Evolutionary conservation across 2,797 vertebrate genomes (phyloP).

Genomic region (Masticophis lateralis): DNA sequence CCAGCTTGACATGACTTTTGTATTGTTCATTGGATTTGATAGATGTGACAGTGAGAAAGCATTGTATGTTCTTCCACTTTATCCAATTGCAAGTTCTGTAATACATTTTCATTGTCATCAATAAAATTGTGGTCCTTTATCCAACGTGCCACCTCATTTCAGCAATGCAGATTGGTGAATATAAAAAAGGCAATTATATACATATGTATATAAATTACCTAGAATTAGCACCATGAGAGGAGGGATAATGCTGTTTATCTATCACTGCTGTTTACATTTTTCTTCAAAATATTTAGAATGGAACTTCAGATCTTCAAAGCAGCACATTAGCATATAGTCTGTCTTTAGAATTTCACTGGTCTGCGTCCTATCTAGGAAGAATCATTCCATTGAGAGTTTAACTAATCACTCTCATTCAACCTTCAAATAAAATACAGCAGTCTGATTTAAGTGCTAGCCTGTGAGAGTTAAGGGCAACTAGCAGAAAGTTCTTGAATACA

Average conservation of each 20-base stretch:
- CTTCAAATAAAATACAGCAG: slow-evolving; percentile 50
- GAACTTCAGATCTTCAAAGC: slow-evolving; percentile 44
- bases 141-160: background rate
- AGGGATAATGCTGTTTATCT: slow-evolving; percentile 45
- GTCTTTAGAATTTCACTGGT: slow-evolving; percentile 41
- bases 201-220: slow-evolving; percentile 25
- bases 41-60: background rate
- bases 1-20: background rate
- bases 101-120: background rate
- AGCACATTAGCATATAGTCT: slow-evolving; percentile 46
- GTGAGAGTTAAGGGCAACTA: slow-evolving; percentile 33
- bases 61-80: background rate
- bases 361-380: slow-evolving; percentile 46
- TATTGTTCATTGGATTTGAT: background rate
- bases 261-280: slow-evolving; percentile 53
- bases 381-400: slow-evolving; percentile 51
- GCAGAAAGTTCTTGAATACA: slow-evolving; percentile 36
- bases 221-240: slow-evolving; percentile 41
- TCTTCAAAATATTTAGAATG: slow-evolving; percentile 43
- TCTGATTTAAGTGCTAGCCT: slow-evolving; percentile 36
- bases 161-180: background rate
- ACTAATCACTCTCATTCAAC: slow-evolving; percentile 46
- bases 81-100: background rate
- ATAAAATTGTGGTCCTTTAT: background rate
- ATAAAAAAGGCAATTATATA: background rate